Conservation (phyloP, 2,113 vertebrate genomes). For the Takifugu flavidus region DNA sequence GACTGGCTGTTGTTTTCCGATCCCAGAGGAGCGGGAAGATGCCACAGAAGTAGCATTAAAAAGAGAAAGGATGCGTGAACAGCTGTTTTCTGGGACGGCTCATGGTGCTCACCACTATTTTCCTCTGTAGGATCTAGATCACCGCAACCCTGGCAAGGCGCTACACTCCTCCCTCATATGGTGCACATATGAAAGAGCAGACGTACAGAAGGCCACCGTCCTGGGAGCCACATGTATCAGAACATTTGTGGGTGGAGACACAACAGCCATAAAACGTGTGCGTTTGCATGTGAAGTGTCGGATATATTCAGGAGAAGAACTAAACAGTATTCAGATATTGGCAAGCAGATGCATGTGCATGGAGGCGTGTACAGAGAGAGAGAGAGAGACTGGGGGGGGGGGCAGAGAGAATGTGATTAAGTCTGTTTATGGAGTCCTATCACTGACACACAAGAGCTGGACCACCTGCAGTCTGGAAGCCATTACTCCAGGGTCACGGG, state of each 20-base stretch:
- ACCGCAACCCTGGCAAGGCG: constrained; percentile 50
- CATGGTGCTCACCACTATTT: constrained; percentile 61
- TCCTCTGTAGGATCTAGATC: constrained; percentile 49
- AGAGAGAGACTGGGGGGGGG: background rate
- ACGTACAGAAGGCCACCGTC: constrained; percentile 3
- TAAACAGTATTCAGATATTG: no score
- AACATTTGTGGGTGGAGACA: background rate
- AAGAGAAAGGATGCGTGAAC: constrained; percentile 73
- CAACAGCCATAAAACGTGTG: background rate
- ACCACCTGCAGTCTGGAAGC: constrained; percentile 97
- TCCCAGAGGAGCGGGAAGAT: constrained; percentile 61
- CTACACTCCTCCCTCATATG: constrained; percentile 57
- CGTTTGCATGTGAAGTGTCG: background rate
- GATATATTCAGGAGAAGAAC: constrained; percentile 4
- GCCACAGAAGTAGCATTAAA: constrained; percentile 72
- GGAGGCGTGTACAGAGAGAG: constrained; percentile 1
- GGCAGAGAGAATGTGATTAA: constrained; percentile 66
- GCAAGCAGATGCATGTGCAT: no score
- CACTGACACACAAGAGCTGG: constrained; percentile 81
- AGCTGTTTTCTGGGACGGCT: constrained; percentile 69
- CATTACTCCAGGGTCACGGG: constrained; percentile 92
- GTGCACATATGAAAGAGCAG: constrained; percentile 54
- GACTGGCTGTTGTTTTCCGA: constrained; percentile 67
- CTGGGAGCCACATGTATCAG: background rate
- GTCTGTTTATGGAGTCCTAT: constrained; percentile 73